These are phyloP conservation scores for Uria aalge DNA, from an alignment of 2,113 vertebrate genomes.

Conservation along the genomic window DNA sequence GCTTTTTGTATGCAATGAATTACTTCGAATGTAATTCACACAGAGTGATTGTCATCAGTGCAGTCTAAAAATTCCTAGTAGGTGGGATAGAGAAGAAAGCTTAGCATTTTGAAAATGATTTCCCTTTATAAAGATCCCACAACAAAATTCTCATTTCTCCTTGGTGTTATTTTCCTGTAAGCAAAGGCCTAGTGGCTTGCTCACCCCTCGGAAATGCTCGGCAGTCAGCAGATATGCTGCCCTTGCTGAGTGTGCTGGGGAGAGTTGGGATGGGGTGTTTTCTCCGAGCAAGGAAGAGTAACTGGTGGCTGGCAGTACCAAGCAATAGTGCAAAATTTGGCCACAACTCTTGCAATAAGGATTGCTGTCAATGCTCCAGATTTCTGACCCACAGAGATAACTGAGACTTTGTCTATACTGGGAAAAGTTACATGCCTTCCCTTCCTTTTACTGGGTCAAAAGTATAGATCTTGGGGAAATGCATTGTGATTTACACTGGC, in stretches of 20 bases:
- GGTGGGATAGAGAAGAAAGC: background rate
- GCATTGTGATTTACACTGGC: background rate
- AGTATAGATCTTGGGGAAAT: background rate
- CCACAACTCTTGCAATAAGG: background rate
- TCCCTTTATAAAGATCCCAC: background rate
- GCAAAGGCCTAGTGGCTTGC: background rate
- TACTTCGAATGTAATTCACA: background rate
- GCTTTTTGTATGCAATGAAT: background rate
- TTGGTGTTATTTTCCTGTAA: background rate
- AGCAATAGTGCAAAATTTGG: background rate
- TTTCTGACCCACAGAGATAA: background rate
- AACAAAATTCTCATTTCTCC: background rate
- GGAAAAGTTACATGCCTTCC: background rate
- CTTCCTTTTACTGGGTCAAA: background rate
- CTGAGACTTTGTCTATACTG: background rate
- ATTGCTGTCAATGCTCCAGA: background rate
- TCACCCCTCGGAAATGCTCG: background rate
- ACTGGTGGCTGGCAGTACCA: background rate
- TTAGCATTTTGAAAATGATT: background rate
- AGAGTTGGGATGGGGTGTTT: background rate
- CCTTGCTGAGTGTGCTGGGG: background rate
- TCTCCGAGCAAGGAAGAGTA: background rate
- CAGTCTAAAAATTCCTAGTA: background rate
- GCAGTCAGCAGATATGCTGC: background rate
- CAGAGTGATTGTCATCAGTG: background rate